Conservation (phyloP, 2,797 vertebrate genomes). For the Rhabdomys pumilio region DNA sequence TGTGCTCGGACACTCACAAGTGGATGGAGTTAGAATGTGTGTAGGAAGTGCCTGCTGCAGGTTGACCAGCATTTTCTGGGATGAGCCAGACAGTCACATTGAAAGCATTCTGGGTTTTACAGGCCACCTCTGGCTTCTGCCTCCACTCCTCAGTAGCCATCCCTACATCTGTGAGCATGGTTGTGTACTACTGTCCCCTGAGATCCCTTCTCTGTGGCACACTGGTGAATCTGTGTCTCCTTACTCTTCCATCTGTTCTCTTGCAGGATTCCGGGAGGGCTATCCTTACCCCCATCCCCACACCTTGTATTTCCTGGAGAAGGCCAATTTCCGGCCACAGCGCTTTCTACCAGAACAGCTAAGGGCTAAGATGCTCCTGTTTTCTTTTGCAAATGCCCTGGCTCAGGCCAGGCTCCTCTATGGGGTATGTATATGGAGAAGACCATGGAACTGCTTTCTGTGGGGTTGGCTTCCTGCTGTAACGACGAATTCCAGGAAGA, state of each 20-base stretch:
- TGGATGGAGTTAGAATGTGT: neutral
- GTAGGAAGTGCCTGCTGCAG: neutral
- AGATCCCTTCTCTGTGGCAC: neutral
- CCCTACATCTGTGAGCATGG: neutral
- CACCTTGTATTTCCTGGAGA: conserved; percentile 94
- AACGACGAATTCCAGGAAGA: neutral
- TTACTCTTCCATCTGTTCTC: conserved; percentile 31
- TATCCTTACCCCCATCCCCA: conserved; percentile 94
- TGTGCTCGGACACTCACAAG: neutral
- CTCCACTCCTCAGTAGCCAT: neutral
- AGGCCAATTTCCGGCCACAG: conserved; percentile 65
- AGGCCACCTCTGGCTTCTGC: neutral
- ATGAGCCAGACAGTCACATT: conserved; percentile 1
- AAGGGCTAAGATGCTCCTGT: conserved; percentile 96
- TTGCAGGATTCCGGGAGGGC: conserved; percentile 92
- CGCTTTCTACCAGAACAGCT: conserved; percentile 93
- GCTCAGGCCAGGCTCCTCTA: conserved; percentile 92
- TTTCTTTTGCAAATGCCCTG: conserved; percentile 95
- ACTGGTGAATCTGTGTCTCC: neutral
- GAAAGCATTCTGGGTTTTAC: conserved; percentile 33
- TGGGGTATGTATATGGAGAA: conserved; percentile 89
- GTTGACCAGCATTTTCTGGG: neutral
- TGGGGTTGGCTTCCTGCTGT: neutral
- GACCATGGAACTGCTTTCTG: accelerated
- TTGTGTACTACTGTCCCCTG: neutral